phyloP scores from a whole-genome alignment of 2,113 vertebrate species.

The Sinocyclocheilus maitianheensis region DNA sequence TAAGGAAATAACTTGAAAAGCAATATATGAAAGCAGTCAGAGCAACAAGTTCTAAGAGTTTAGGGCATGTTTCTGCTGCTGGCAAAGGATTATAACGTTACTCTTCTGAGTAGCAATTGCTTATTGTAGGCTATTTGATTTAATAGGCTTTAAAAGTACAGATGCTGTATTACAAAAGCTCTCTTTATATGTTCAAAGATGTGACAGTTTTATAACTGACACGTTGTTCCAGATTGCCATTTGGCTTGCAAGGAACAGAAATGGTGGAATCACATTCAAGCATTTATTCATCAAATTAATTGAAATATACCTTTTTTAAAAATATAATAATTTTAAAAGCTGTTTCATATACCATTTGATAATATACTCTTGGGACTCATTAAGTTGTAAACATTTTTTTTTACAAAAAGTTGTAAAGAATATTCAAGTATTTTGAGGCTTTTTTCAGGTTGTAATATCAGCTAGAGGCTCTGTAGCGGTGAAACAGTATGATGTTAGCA shows the following conservation, averaged over 20 bases:
- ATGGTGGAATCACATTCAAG: too few relatives aligned
- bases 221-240: background rate
- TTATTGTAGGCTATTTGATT: background rate
- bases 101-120: background rate
- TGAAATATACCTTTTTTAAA: background rate
- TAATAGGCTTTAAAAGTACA: slow-evolving; percentile 3
- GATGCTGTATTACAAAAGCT: background rate
- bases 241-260: too few relatives aligned
- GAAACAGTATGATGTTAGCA: background rate
- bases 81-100: slow-evolving; percentile 7
- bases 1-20: background rate
- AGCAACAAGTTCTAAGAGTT: background rate
- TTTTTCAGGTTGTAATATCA: background rate
- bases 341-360: background rate
- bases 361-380: background rate
- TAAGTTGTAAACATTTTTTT: background rate
- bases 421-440: background rate
- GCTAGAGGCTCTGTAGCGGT: background rate
- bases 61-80: background rate
- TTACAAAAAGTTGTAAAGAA: background rate
- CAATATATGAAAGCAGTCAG: slow-evolving; percentile 5
- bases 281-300: background rate
- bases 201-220: background rate
- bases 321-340: background rate
- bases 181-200: slow-evolving; percentile 7